Conservation (phyloP, 2,113 vertebrate species). For the Rafetus swinhoei region DNA sequence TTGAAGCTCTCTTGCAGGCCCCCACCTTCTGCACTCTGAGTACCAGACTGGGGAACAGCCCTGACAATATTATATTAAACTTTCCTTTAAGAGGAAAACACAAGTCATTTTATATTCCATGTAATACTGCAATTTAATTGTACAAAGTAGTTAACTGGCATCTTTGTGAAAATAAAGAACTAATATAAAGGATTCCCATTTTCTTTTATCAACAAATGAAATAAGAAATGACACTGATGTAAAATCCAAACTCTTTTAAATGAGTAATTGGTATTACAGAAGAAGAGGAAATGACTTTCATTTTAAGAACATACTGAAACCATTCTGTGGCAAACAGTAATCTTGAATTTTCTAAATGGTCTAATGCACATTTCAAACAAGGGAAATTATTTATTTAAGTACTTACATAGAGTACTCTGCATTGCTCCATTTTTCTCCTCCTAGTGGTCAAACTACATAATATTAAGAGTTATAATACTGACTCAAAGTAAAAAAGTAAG, state of each 20-base stretch:
- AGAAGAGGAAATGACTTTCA: constrained; percentile 66
- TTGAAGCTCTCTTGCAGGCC: no score
- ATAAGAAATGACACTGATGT: constrained; percentile 23
- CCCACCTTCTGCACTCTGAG: no score
- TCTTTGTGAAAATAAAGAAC: constrained; percentile 72
- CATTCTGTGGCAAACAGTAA: constrained; percentile 50
- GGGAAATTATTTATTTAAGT: constrained; percentile 61
- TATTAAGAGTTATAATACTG: neutral
- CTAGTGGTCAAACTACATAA: constrained; percentile 32
- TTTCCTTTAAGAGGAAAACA: constrained; percentile 57
- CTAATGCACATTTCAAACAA: constrained; percentile 15
- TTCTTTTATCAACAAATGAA: constrained; percentile 52
- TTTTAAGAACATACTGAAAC: constrained; percentile 62
- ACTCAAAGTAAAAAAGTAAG: constrained; percentile 29
- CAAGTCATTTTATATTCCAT: constrained; percentile 40
- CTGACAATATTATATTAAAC: neutral
- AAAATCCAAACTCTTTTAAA: constrained; percentile 61
- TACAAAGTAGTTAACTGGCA: constrained; percentile 76
- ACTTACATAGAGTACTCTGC: constrained; percentile 42
- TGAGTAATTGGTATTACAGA: constrained; percentile 62
- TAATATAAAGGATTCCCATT: constrained; percentile 57
- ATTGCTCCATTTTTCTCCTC: constrained; percentile 10
- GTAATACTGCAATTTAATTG: constrained; percentile 72
- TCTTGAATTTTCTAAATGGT: constrained; percentile 60
- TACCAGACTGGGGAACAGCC: no score